These are phyloP conservation scores for Halichondria panicea DNA, from an alignment of 37 sponge, comb jelly and placozoan species.

Conservation along the genomic window DNA sequence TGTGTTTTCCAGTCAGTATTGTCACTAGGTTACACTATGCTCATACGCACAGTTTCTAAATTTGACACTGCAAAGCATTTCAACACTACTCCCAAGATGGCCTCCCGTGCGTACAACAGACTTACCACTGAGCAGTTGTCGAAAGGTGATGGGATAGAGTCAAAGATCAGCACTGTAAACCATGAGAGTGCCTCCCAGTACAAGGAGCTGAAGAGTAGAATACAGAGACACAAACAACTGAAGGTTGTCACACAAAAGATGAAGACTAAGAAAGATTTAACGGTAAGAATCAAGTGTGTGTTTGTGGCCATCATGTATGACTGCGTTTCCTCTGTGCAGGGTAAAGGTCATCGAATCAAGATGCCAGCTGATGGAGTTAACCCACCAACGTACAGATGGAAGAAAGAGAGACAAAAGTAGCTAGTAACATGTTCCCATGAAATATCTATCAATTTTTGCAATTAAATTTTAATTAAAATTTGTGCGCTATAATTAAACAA, in stretches of 20 bases:
- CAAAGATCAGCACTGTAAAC: too few species aligned
- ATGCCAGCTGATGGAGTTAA: slow-evolving; percentile 26
- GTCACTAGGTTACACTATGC: too few species aligned
- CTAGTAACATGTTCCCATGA: not conserved
- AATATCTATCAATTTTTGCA: not conserved
- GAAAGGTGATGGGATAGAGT: too few species aligned
- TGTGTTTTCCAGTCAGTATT: not conserved
- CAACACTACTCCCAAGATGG: not conserved
- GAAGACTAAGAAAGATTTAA: slow-evolving; percentile 68
- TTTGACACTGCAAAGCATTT: slow-evolving; percentile 3
- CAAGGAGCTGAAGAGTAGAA: slow-evolving; percentile 59
- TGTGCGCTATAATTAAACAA: too few species aligned
- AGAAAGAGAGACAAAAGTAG: slow-evolving; percentile 61
- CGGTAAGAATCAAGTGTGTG: slow-evolving; percentile 17
- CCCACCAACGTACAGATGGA: slow-evolving; percentile 66
- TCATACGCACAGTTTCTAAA: not conserved
- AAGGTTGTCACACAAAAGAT: slow-evolving; percentile 30
- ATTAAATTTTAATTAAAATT: not conserved
- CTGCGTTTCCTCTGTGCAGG: slow-evolving; percentile 4
- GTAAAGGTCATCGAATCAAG: slow-evolving; percentile 34
- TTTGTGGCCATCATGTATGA: not conserved
- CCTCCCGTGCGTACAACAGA: not conserved
- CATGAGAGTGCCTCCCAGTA: too few species aligned
- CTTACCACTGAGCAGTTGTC: not conserved
- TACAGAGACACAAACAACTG: slow-evolving; percentile 47